phyloP scores from a whole-genome alignment of 1,140 invertebrate species.

The Euura saliciscinereae region DNA sequence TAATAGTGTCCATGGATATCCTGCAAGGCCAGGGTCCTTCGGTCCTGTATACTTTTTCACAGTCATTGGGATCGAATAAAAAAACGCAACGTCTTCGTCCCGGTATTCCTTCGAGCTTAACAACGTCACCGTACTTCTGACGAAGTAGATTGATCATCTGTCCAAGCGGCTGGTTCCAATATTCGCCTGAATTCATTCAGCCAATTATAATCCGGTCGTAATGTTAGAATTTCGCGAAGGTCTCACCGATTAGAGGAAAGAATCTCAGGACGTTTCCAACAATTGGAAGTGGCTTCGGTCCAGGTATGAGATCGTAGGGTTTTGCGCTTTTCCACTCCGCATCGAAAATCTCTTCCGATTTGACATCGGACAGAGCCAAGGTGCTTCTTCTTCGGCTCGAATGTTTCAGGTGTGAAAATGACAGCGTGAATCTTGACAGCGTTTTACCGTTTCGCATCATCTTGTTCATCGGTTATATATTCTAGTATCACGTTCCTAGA shows the following conservation, averaged over 20 bases:
- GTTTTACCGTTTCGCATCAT: background rate
- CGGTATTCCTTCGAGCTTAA: constrained; percentile 10
- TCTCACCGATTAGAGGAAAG: constrained; percentile 33
- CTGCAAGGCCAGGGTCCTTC: constrained; percentile 21
- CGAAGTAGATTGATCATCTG: background rate
- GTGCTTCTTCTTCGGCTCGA: background rate
- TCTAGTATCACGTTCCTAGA: no score
- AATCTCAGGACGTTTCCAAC: constrained; percentile 54
- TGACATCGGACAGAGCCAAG: background rate
- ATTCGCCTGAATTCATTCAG: constrained; percentile 11
- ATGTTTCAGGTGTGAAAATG: background rate
- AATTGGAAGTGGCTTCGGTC: constrained; percentile 51
- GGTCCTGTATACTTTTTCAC: constrained; percentile 19
- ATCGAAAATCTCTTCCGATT: background rate
- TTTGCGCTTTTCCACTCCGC: constrained; percentile 12
- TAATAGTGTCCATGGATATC: background rate
- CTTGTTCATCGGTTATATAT: background rate
- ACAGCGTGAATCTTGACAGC: background rate
- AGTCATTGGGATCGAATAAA: constrained; percentile 11
- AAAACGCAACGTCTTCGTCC: constrained; percentile 3
- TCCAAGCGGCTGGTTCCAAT: background rate
- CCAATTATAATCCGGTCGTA: background rate
- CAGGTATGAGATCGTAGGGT: constrained; percentile 37
- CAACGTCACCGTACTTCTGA: constrained; percentile 16
- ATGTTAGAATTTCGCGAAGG: constrained; percentile 9